These are phyloP conservation scores for Diplazon laetatorius DNA, from an alignment of 2,888 invertebrate genomes.

Conservation along the genomic window DNA sequence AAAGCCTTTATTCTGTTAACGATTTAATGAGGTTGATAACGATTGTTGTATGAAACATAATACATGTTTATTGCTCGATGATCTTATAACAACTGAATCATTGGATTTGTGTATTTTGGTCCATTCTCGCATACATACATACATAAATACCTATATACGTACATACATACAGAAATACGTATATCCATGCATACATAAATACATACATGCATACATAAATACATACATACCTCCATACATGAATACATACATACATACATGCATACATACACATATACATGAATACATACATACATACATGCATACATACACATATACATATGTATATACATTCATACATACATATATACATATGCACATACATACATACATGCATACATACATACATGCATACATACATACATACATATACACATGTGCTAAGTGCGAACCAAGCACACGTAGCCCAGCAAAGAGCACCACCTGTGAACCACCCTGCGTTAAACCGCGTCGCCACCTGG, in stretches of 20 bases:
- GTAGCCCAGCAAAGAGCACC: slow-evolving; percentile 42
- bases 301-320: not conserved
- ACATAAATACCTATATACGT: not conserved
- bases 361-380: not conserved
- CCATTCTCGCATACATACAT: slow-evolving; percentile 3
- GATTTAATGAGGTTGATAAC: no score
- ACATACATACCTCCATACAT: no score
- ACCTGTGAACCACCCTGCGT: slow-evolving; percentile 54
- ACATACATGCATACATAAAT: no score
- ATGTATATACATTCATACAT: not conserved
- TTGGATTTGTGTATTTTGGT: no score
- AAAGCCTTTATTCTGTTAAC: no score
- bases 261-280: not conserved
- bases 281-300: not conserved
- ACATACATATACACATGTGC: not conserved
- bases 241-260: not conserved
- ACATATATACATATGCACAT: not conserved
- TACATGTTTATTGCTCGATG: no score
- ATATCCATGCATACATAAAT: no score
- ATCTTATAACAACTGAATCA: no score
- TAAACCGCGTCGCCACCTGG: slow-evolving; percentile 58
- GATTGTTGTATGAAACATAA: no score
- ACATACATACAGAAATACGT: no score
- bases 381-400: not conserved
- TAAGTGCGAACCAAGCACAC: slow-evolving; percentile 44